A percentile compares a stretch with the other conserved stretches of the same genome.
These are phyloP conservation scores for Hiodon tergisus DNA, from an alignment of 2,113 vertebrate genomes.

Conservation along the genomic window DNA sequence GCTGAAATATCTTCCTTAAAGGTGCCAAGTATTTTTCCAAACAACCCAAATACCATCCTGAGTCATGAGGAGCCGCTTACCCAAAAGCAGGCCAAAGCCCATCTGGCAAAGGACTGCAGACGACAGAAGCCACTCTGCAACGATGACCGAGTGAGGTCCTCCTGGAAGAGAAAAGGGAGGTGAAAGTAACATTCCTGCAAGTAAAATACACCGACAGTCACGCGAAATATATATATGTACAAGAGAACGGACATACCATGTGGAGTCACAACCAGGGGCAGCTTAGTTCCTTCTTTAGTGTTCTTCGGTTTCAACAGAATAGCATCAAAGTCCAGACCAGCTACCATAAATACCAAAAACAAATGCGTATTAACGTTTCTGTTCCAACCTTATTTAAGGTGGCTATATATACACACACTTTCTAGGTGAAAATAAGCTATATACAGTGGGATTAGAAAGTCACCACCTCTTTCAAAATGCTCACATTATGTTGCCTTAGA, in stretches of 20 bases:
- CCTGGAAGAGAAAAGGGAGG: constrained; percentile 54
- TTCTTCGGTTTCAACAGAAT: constrained; percentile 77
- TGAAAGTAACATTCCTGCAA: neutral
- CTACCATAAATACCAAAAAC: constrained; percentile 48
- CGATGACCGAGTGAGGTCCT: constrained; percentile 81
- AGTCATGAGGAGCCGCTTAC: constrained; percentile 54
- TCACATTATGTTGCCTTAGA: too few relatives aligned
- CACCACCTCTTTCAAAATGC: too few relatives aligned
- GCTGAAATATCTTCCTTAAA: too few relatives aligned
- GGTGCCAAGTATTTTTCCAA: neutral
- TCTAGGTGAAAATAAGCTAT: too few relatives aligned
- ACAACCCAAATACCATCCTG: neutral
- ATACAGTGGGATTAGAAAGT: too few relatives aligned
- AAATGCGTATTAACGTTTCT: neutral
- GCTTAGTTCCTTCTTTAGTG: constrained; percentile 53
- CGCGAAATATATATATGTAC: neutral
- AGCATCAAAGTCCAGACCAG: constrained; percentile 80
- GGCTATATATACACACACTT: neutral
- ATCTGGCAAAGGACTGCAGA: constrained; percentile 70
- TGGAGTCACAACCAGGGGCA: constrained; percentile 79
- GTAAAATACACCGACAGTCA: neutral
- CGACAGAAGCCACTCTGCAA: constrained; percentile 79
- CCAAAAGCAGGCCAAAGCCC: constrained; percentile 80
- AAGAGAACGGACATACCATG: constrained; percentile 68
- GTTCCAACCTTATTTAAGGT: neutral